A percentile compares a stretch with the other conserved stretches of the same genome.
Evolutionary conservation across 2,888 invertebrate genomes (phyloP).

Genomic region (Pemphredon lugubris): DNA sequence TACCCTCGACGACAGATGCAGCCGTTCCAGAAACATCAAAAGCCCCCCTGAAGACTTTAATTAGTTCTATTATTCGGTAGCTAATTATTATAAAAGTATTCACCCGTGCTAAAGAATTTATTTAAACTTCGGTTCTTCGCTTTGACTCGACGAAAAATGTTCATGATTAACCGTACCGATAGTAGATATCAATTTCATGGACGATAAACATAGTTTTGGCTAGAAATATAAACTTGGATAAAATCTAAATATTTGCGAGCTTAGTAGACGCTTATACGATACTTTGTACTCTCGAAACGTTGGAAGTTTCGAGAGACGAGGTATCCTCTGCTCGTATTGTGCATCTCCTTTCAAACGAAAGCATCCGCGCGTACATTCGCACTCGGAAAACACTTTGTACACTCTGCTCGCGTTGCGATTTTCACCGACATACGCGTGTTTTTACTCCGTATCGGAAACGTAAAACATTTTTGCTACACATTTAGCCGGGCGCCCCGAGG

Average conservation of each 20-base stretch:
- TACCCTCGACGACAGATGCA: constrained; percentile 22
- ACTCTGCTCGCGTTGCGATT: not conserved
- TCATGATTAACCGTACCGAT: too few relatives aligned
- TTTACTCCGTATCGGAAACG: constrained; percentile 4
- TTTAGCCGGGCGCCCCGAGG: constrained; percentile 2
- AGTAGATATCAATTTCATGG: too few relatives aligned
- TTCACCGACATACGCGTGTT: constrained; percentile 1
- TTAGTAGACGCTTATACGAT: not conserved
- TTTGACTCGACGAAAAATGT: too few relatives aligned
- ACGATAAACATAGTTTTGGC: too few relatives aligned
- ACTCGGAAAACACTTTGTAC: not conserved
- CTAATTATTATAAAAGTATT: too few relatives aligned
- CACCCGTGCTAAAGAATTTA: too few relatives aligned
- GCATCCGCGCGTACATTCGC: not conserved
- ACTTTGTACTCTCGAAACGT: not conserved
- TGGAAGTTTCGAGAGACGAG: not conserved
- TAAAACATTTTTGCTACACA: not conserved
- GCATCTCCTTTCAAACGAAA: constrained; percentile 21
- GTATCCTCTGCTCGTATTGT: constrained; percentile 10
- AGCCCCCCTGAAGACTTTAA: too few relatives aligned
- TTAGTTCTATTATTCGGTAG: too few relatives aligned
- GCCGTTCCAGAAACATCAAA: constrained; percentile 8
- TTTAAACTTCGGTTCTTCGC: too few relatives aligned
- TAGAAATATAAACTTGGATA: too few relatives aligned
- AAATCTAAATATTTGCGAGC: constrained; percentile 42